Evolutionary conservation across 2,797 vertebrate species (phyloP).

Genomic region (Schizopygopsis malacanthus): DNA sequence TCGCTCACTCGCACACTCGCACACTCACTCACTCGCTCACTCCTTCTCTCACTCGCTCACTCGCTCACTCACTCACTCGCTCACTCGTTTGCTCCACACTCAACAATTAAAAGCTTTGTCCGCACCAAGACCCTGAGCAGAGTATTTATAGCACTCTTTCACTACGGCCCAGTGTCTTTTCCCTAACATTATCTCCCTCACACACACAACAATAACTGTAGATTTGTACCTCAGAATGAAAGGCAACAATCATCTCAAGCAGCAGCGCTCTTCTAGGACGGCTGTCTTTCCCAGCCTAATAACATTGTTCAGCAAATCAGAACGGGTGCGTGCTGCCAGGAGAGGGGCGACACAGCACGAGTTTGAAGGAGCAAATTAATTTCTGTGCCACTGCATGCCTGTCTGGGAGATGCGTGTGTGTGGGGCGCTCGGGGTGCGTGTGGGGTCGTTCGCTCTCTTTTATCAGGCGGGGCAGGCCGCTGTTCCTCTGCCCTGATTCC

Average conservation of each 20-base stretch:
- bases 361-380: conserved; percentile 67
- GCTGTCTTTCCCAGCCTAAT: conserved; percentile 60
- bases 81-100: conserved; percentile 14
- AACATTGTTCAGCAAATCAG: conserved; percentile 67
- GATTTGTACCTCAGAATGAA: conserved; percentile 51
- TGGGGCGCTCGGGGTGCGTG: conserved; percentile 40
- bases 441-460: conserved; percentile 53
- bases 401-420: conserved; percentile 53
- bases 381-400: conserved; percentile 56
- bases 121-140: conserved; percentile 29
- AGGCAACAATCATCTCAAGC: conserved; percentile 38
- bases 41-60: conserved; percentile 35
- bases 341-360: conserved; percentile 44
- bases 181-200: conserved; percentile 6
- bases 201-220: conserved; percentile 41
- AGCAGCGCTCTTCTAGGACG: conserved; percentile 51
- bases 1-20: too few species aligned
- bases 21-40: conserved; percentile 23
- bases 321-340: conserved; percentile 58
- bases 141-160: conserved; percentile 55
- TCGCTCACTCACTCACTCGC: background rate
- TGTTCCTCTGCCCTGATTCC: conserved; percentile 57
- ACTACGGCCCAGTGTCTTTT: conserved; percentile 14
- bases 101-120: conserved; percentile 43
- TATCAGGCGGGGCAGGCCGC: conserved; percentile 60